These are phyloP conservation scores for Odontomachus brunneus DNA, from an alignment of 1,140 invertebrate genomes.

Conservation along the genomic window DNA sequence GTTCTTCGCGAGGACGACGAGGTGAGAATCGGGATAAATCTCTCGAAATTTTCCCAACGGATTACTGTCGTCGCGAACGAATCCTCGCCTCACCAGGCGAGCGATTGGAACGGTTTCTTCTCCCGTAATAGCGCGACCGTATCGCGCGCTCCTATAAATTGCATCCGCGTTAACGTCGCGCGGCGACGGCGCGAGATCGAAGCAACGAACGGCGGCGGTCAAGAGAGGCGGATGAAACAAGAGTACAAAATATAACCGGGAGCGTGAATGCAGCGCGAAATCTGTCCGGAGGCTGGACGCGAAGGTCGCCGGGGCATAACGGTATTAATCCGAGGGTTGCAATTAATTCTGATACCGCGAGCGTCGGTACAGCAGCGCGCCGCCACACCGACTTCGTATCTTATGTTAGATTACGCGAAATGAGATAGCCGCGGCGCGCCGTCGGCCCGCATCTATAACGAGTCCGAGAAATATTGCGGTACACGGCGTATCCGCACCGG, in stretches of 20 bases:
- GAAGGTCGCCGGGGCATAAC: slow-evolving; percentile 63
- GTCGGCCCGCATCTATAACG: slow-evolving; percentile 43
- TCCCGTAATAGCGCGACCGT: slow-evolving; percentile 30
- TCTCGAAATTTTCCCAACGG: slow-evolving; percentile 1
- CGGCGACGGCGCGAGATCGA: slow-evolving; percentile 1
- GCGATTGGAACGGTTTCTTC: slow-evolving; percentile 16
- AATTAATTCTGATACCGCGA: slow-evolving; percentile 71
- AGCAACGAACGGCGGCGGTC: not conserved
- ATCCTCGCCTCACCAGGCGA: too few species aligned
- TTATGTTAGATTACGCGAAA: slow-evolving; percentile 57
- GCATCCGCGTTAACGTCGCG: slow-evolving; percentile 10
- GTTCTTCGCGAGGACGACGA: not conserved
- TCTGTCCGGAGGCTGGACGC: slow-evolving; percentile 54
- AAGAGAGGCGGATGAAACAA: slow-evolving; percentile 56
- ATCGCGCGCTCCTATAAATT: slow-evolving; percentile 27
- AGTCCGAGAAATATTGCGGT: slow-evolving; percentile 58
- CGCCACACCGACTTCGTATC: slow-evolving; percentile 22
- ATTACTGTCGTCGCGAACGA: too few species aligned
- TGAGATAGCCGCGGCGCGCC: slow-evolving; percentile 36
- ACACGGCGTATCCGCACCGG: too few species aligned
- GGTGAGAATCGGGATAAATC: not conserved
- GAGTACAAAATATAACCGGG: slow-evolving; percentile 63
- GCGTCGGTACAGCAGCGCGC: slow-evolving; percentile 48
- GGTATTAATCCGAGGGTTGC: slow-evolving; percentile 63
- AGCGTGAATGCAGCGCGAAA: slow-evolving; percentile 55